Evolutionary conservation across 1,140 invertebrate species (phyloP), one percentile per base, ranked within the genome.

Genomic region (Pteromalus puparum): DNA sequence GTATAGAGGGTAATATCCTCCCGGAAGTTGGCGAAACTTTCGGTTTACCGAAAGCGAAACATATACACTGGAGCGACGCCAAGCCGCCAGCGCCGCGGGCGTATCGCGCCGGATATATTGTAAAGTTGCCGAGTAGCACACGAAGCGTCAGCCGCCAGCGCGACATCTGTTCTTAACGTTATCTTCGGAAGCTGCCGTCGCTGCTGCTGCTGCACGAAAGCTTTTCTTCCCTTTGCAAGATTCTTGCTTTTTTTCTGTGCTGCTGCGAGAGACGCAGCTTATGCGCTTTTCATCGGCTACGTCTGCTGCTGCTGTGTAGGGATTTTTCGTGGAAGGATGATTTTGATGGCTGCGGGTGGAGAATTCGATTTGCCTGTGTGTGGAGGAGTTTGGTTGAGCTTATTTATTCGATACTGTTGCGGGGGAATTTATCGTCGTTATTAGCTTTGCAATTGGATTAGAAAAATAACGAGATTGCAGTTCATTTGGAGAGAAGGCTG

Each of bases 91-190:
- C 46, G 75, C 46, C 24, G 80, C 67, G 65, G 77, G n/a, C 53
- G 70, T 87, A 87, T 53, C 65, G 67, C 10, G 87, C 79, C 38
- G 67, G 81, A 73, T 61, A 70, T 87, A 89, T 88, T 90, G 88
- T 88, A 87, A 88, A 88, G 87, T 89, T 87, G 74, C 77, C 87
- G 81, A 46, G 83, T 72, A 70, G 85, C 81, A n/a, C 53, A 61
- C 53, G 53, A 61, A 61, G 53, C 46, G 68, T 67, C 42, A 88
- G 80, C 80, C 86, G 72, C 79, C 88, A 87, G 84, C 21, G 86
- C 89, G 90, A 91, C 90, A 92, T 92, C 90, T 91, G 91, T 86
- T 91, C 86, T 87, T 74, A 90, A 90, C 89, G 90, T 91, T 91
- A 91, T 91, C 90, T 90, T 87, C 74, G 86, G 81, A 79, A 86